Evolutionary conservation across 2,797 vertebrate species (phyloP).

Genomic region (Bovichtus diacanthus): DNA sequence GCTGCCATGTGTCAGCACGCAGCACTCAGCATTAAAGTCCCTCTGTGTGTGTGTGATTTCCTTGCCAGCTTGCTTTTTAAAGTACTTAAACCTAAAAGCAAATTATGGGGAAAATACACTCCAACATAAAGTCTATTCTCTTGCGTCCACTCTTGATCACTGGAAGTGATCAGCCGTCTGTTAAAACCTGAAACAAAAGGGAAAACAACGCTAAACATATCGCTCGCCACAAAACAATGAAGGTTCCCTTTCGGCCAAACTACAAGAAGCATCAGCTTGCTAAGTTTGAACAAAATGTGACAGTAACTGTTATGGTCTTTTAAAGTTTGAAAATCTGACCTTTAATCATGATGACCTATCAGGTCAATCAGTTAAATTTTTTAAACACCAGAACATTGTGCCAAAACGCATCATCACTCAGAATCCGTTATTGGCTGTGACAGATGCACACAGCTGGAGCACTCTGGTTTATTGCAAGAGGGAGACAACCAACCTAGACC

Average conservation of each 20-base stretch:
- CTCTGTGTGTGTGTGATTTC: conserved; percentile 43
- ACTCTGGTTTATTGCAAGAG: conserved; percentile 35
- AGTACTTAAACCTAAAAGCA: conserved; percentile 71
- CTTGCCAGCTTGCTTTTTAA: conserved; percentile 64
- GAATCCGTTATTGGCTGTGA: conserved; percentile 57
- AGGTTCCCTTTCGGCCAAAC: conserved; percentile 15
- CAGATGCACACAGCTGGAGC: conserved; percentile 68
- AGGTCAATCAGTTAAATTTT: conserved; percentile 68
- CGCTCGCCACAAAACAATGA: not conserved
- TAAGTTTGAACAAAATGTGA: conserved; percentile 40
- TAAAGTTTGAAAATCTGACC: conserved; percentile 65
- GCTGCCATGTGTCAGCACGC: conserved; percentile 75
- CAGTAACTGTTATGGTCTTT: conserved; percentile 65
- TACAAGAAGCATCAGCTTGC: conserved; percentile 35
- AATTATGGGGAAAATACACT: conserved; percentile 64
- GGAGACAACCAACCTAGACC: conserved; percentile 34
- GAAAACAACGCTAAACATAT: conserved; percentile 12
- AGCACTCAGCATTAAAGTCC: conserved; percentile 66
- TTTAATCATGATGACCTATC: conserved; percentile 62
- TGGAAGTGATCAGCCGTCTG: conserved; percentile 44
- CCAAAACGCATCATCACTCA: conserved; percentile 47
- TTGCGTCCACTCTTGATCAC: conserved; percentile 29
- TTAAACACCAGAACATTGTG: conserved; percentile 54
- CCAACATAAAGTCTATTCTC: conserved; percentile 35
- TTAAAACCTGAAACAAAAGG: conserved; percentile 36